Percentiles rank a stretch among this genome's conserved stretches.
Evolutionary conservation across 2,888 invertebrate species (phyloP).

Genomic region (Podotricha telesiphe): DNA sequence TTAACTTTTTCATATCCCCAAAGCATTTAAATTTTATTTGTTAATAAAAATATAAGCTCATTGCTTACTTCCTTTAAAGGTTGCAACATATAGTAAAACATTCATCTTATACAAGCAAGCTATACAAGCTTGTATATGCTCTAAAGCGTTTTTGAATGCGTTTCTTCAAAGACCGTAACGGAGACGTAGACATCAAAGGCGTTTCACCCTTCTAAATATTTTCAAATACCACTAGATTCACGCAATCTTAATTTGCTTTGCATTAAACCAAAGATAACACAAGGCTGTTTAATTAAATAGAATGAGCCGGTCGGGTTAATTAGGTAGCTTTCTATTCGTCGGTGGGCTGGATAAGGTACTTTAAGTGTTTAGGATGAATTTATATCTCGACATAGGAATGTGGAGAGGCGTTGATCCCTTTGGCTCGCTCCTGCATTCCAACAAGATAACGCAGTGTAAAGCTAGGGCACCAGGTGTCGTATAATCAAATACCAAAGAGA

Average conservation of each 20-base stretch:
- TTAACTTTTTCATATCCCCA: not conserved
- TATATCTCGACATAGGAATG: slow-evolving; percentile 58
- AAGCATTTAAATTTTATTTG: not conserved
- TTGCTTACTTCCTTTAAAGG: not conserved
- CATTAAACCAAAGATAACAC: slow-evolving; percentile 36
- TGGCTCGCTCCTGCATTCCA: slow-evolving; percentile 55
- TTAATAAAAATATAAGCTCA: not conserved
- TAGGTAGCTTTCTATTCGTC: slow-evolving; percentile 34
- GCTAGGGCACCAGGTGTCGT: slow-evolving; percentile 43
- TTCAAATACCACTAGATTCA: slow-evolving; percentile 40
- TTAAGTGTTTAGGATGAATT: slow-evolving; percentile 49
- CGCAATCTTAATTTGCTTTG: slow-evolving; percentile 43
- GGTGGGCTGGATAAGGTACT: slow-evolving; percentile 37
- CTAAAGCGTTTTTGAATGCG: slow-evolving; percentile 25
- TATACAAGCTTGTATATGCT: slow-evolving; percentile 9
- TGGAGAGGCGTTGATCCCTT: slow-evolving; percentile 52
- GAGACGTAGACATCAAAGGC: slow-evolving; percentile 38
- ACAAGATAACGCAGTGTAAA: slow-evolving; percentile 55
- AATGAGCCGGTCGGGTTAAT: slow-evolving; percentile 38
- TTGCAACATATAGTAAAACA: not conserved
- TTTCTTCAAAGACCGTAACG: slow-evolving; percentile 31
- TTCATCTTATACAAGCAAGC: slow-evolving; percentile 22
- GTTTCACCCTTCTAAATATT: slow-evolving; percentile 35
- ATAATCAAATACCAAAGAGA: slow-evolving; percentile 55
- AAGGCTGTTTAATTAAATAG: slow-evolving; percentile 44